Conservation (phyloP, 2,888 invertebrate species). For the Andrena minutula region DNA sequence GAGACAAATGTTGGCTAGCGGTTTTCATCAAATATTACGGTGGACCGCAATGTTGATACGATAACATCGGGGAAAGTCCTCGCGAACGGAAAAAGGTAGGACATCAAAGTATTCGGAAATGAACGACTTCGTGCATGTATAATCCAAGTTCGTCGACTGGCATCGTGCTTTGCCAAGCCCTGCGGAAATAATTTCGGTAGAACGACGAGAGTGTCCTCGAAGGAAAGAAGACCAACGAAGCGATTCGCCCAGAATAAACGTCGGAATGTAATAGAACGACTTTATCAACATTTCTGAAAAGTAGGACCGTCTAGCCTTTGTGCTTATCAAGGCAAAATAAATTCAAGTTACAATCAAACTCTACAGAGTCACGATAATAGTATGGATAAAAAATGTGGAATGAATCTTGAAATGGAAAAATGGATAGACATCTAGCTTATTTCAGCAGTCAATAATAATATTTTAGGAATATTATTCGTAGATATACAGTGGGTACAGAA, state of each 20-base stretch:
- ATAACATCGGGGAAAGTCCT: conserved; percentile 21
- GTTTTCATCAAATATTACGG: conserved; percentile 8
- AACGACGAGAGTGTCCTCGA: conserved; percentile 28
- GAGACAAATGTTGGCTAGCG: background rate
- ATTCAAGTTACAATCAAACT: no score
- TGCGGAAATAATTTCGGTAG: conserved; percentile 69
- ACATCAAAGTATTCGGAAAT: conserved; percentile 58
- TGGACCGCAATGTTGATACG: conserved; percentile 1
- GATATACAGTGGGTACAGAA: no score
- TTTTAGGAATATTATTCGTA: no score
- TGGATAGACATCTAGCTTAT: no score
- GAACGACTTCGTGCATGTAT: conserved; percentile 52
- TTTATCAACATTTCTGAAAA: conserved; percentile 44
- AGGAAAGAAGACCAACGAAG: conserved; percentile 51
- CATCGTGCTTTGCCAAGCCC: conserved; percentile 65
- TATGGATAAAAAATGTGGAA: no score
- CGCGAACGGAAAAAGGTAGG: conserved; percentile 9
- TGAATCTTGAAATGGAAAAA: no score
- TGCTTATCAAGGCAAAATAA: no score
- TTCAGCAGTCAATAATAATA: no score
- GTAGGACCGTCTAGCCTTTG: background rate
- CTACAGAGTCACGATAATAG: no score
- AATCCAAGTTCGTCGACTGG: conserved; percentile 38
- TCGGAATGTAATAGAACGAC: conserved; percentile 39
- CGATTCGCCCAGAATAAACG: conserved; percentile 41